These are phyloP conservation scores for Platycheirus albimanus DNA, from an alignment of 2,888 invertebrate genomes.

Conservation along the genomic window DNA sequence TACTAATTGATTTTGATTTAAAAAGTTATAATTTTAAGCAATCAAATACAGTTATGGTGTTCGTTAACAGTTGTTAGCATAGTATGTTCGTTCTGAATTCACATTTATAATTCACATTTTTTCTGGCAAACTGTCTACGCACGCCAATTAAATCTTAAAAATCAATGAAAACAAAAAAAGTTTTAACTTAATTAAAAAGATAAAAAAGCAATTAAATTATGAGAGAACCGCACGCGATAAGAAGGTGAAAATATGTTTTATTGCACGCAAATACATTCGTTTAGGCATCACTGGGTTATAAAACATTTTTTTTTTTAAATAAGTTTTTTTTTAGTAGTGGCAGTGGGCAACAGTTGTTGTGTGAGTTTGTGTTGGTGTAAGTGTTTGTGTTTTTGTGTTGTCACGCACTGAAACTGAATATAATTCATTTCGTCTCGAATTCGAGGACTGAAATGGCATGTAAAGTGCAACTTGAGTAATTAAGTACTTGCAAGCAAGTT, in stretches of 20 bases:
- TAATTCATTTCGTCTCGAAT: not conserved
- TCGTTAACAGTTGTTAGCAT: no score
- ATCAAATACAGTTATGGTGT: no score
- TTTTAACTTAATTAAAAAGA: conserved; percentile 20
- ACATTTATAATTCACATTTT: not conserved
- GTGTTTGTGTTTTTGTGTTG: not conserved
- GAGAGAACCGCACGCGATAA: conserved; percentile 13
- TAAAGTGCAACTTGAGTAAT: not conserved
- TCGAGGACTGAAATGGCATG: not conserved
- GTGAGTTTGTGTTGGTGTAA: no score
- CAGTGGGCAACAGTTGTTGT: no score
- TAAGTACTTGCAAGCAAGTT: not conserved
- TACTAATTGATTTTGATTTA: not conserved
- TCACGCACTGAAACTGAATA: not conserved
- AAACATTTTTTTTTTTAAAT: not conserved
- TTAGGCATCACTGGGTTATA: not conserved
- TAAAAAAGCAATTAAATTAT: not conserved
- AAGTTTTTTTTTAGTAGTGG: no score
- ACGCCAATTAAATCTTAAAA: not conserved
- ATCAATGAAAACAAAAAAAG: conserved; percentile 5
- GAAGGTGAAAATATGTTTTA: not conserved
- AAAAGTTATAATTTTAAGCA: not conserved
- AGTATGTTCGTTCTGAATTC: not conserved
- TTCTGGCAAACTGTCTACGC: not conserved
- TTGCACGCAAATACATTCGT: conserved; percentile 10